These are phyloP conservation scores for Selene dorsalis DNA, from an alignment of 2,797 vertebrate species.

Conservation along the genomic window DNA sequence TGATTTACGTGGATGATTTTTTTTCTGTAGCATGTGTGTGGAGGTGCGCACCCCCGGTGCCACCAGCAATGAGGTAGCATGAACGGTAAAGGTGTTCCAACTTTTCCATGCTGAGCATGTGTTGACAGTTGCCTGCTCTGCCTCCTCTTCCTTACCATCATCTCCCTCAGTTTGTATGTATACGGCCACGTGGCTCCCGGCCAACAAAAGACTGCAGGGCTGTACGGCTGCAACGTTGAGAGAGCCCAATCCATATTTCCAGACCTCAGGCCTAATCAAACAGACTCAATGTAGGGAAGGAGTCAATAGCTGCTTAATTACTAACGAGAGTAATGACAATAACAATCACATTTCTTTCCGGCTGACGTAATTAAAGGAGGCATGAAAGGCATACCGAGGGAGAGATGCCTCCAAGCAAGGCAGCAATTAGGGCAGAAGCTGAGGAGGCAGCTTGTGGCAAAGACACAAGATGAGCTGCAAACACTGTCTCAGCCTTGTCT, in stretches of 20 bases:
- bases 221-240: conserved; percentile 17
- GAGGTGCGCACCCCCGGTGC: conserved; percentile 10
- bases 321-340: conserved; percentile 80
- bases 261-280: conserved; percentile 74
- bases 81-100: conserved; percentile 27
- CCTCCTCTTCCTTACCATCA: conserved; percentile 32
- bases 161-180: conserved; percentile 30
- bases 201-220: conserved; percentile 19
- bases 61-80: conserved; percentile 18
- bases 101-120: conserved; percentile 17
- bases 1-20: conserved; percentile 35
- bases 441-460: conserved; percentile 69
- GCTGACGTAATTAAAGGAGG: conserved; percentile 72
- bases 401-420: conserved; percentile 75
- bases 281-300: conserved; percentile 53
- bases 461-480: conserved; percentile 56
- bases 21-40: not conserved
- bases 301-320: conserved; percentile 81
- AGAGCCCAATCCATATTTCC: conserved; percentile 71
- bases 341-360: conserved; percentile 72
- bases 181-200: conserved; percentile 12
- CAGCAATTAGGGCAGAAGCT: conserved; percentile 75
- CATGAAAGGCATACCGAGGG: conserved; percentile 61
- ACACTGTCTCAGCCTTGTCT: conserved; percentile 55
- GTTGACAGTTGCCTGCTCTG: conserved; percentile 46